Percentiles rank a stretch among this genome's conserved stretches.
Conservation (phyloP, 2,888 invertebrate genomes). For the Dendrolimus pini region DNA sequence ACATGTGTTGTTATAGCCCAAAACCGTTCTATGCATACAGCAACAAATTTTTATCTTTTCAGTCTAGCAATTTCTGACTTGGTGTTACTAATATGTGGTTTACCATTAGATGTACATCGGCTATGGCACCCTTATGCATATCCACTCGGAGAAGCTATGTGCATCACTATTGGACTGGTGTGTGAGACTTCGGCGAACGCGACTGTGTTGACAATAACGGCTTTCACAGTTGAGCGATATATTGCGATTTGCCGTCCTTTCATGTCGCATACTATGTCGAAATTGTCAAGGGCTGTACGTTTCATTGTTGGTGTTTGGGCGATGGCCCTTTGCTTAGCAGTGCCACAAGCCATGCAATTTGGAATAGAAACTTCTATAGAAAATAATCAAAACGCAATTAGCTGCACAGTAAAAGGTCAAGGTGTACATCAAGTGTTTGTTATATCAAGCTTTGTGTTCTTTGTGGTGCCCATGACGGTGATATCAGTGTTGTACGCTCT, state of each 20-base stretch:
- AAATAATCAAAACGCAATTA: slow-evolving; percentile 63
- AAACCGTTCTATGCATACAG: slow-evolving; percentile 89
- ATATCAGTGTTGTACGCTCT: slow-evolving; percentile 89
- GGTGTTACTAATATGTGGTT: slow-evolving; percentile 82
- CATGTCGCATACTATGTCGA: slow-evolving; percentile 88
- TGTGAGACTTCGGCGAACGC: slow-evolving; percentile 92
- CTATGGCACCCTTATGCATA: slow-evolving; percentile 86
- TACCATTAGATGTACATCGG: slow-evolving; percentile 87
- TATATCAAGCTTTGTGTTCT: slow-evolving; percentile 88
- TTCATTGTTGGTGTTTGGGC: slow-evolving; percentile 87
- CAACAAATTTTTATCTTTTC: slow-evolving; percentile 89
- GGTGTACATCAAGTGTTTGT: slow-evolving; percentile 84
- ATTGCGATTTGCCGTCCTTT: slow-evolving; percentile 93
- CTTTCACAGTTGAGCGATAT: slow-evolving; percentile 92
- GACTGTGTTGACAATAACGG: slow-evolving; percentile 90
- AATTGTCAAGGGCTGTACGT: slow-evolving; percentile 87
- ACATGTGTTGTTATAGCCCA: slow-evolving; percentile 87
- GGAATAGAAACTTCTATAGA: slow-evolving; percentile 78
- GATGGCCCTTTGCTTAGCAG: slow-evolving; percentile 82
- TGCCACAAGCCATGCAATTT: slow-evolving; percentile 88
- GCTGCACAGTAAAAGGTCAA: slow-evolving; percentile 77
- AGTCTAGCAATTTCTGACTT: slow-evolving; percentile 87
- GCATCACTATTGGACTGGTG: slow-evolving; percentile 84
- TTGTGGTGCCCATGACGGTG: slow-evolving; percentile 90
- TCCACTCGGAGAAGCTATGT: slow-evolving; percentile 86